Conservation (phyloP, 2,888 invertebrate species). For the Aphodius granarius region DNA sequence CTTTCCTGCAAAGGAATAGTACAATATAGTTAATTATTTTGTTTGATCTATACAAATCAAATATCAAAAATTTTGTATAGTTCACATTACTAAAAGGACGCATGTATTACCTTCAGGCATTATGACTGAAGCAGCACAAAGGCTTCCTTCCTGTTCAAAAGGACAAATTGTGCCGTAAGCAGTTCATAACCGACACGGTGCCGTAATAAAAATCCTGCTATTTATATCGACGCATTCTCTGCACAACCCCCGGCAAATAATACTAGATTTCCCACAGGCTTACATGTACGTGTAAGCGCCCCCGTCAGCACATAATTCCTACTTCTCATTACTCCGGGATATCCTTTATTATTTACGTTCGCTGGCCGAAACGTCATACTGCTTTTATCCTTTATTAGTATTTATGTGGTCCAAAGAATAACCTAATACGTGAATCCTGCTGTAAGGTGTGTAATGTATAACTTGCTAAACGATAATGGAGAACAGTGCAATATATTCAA, state of each 20-base stretch:
- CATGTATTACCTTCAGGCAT: neutral
- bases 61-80: neutral
- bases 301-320: constrained; percentile 1
- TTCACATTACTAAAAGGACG: neutral
- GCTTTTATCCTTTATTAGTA: neutral
- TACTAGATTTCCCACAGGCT: neutral
- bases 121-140: neutral
- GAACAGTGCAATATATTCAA: too few species aligned
- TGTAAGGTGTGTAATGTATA: neutral
- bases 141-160: too few species aligned
- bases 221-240: neutral
- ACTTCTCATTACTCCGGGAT: constrained; percentile 2
- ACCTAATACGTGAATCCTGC: neutral
- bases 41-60: neutral
- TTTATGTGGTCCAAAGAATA: neutral
- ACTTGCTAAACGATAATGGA: too few species aligned
- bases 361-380: neutral
- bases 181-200: neutral
- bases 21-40: neutral
- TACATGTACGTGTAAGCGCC: neutral
- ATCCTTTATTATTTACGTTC: constrained; percentile 9
- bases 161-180: neutral
- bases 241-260: neutral
- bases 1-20: too few species aligned
- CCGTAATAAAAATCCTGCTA: neutral